Base-by-base conservation (phyloP, 2,797 vertebrate genomes). In the Pseudocheirus occidentalis region DNA sequence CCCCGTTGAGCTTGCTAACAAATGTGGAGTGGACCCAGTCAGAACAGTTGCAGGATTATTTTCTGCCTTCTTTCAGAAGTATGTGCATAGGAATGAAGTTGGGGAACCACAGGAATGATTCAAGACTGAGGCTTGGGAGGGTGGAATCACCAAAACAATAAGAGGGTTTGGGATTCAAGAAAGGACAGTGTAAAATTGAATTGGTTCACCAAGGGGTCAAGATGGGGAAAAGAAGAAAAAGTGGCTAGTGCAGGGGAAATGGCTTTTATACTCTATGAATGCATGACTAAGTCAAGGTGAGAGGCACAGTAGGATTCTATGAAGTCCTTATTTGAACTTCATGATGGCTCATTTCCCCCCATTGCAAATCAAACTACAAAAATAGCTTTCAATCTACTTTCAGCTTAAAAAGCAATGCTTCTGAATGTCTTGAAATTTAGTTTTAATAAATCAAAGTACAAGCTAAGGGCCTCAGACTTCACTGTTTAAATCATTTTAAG, bases 401-500 rank as follows among this genome's bases (percentile, higher is more conserved):
- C 91, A 93, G 46, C 95, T 54, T 93, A 90, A 87, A 97, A 62
- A 96, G 57, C 34, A 93, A 53, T 90, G 6, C 92, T 93, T 95
- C 94, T 62, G 96, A 92, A 95, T 94, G 92, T 54, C 90, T 90
- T 34, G 11, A 58, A 91, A 57, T 55, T 94, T 93, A 55, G 18
- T 59, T 96, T 97, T 96, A 93, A 94, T 55, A 93, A 93, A 62
- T 90, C 21, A 95, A 94, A 95, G 31, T 55, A 92, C 95, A 95
- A 81, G 50, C 31, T 95, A 90, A 95, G 59, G 34, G 87, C 52
- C 89, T 94, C 87, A 56, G 92, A 50, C 59, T 31, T 97, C 55
- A 87, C 24, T 87, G 73, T 87, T 50, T 27, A 89, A 66, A 90
- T 93, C 40, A 90, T 4, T 55, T 62, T 50, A 24, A 91, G 31